Percentiles rank a stretch among this genome's conserved stretches.
Conservation (phyloP, 2,113 vertebrate genomes). For the Vireo altiloquus region DNA sequence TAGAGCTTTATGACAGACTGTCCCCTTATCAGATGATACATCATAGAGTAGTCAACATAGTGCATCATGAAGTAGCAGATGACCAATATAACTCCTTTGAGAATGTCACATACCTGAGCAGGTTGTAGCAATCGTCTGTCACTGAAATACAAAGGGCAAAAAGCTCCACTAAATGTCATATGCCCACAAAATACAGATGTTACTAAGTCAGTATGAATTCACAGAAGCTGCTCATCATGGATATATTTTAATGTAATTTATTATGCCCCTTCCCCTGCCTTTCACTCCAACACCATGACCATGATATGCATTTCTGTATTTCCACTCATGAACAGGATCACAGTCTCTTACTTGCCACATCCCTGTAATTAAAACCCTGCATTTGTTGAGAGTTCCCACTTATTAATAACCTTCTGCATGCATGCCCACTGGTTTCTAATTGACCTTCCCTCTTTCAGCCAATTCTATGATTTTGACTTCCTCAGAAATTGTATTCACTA, state of each 20-base stretch:
- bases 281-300: not conserved
- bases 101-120: conserved; percentile 94
- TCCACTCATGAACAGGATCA: not conserved
- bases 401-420: not conserved
- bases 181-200: not conserved
- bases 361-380: not conserved
- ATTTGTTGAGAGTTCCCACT: not conserved
- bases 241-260: not conserved
- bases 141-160: conserved; percentile 71
- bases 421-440: not conserved
- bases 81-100: conserved; percentile 93
- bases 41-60: conserved; percentile 99
- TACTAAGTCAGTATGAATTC: not conserved
- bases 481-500: not conserved
- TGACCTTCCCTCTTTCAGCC: not conserved
- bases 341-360: not conserved
- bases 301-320: not conserved
- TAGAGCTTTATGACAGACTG: conserved; percentile 99
- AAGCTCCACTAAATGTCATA: not conserved
- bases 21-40: conserved; percentile 97
- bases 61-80: conserved; percentile 97
- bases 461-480: not conserved
- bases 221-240: not conserved
- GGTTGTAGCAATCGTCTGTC: conserved; percentile 92
- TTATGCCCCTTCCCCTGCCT: not conserved